phyloP scores from a whole-genome alignment of 2,113 vertebrate species.

The Chaetodon trifascialis region DNA sequence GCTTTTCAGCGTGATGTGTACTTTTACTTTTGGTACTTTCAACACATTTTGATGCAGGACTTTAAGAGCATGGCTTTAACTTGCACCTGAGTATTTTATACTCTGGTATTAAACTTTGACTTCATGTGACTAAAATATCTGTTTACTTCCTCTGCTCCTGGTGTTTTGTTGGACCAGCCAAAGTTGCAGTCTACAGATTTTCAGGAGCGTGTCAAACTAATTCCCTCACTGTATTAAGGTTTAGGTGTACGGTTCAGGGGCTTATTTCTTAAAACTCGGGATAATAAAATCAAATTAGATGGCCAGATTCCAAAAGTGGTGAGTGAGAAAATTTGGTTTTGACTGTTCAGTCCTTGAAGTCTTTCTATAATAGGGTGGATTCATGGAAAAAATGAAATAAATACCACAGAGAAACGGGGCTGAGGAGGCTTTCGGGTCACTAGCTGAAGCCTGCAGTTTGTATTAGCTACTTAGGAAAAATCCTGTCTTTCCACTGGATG shows the following conservation, averaged over 20 bases:
- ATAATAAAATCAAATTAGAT: not conserved
- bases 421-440: not conserved
- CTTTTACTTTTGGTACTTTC: not conserved
- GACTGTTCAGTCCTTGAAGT: not conserved
- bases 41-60: not conserved
- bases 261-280: not conserved
- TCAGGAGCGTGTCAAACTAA: not conserved
- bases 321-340: not conserved
- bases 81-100: not conserved
- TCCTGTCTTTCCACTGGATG: constrained; percentile 67
- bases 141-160: not conserved
- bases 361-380: not conserved
- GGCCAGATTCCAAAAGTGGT: not conserved
- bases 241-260: not conserved
- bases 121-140: not conserved
- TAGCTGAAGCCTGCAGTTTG: constrained; percentile 1
- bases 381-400: not conserved
- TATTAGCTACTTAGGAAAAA: constrained; percentile 40
- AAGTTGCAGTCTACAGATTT: not conserved
- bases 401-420: not conserved
- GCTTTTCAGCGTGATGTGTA: not conserved
- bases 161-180: not conserved
- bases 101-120: not conserved
- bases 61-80: not conserved
- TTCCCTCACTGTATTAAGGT: not conserved